Conservation (phyloP, 2,888 invertebrate genomes). For the Hermaeophaga mercurialis region DNA sequence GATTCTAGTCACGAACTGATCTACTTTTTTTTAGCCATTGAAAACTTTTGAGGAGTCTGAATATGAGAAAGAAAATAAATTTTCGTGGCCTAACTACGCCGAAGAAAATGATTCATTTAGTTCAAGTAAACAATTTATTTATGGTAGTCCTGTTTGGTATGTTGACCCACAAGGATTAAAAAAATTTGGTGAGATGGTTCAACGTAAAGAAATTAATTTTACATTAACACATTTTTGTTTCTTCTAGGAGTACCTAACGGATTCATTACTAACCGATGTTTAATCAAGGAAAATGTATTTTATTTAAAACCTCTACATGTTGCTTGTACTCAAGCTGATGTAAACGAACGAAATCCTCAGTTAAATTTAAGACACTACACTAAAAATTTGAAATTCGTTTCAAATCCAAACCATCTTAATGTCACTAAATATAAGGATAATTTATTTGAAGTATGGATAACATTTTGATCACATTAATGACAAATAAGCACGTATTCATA, state of each 20-base stretch:
- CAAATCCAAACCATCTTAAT: conserved; percentile 46
- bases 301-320: conserved; percentile 58
- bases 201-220: neutral
- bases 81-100: conserved; percentile 29
- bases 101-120: conserved; percentile 20
- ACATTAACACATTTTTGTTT: conserved; percentile 23
- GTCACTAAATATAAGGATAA: conserved; percentile 41
- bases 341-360: conserved; percentile 48
- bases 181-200: conserved; percentile 43
- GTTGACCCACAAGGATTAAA: conserved; percentile 40
- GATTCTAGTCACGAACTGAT: neutral
- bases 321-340: conserved; percentile 53
- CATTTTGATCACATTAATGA: too few relatives aligned
- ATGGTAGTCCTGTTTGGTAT: conserved; percentile 39
- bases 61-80: conserved; percentile 34
- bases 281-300: conserved; percentile 52
- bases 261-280: conserved; percentile 50
- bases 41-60: conserved; percentile 37
- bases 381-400: conserved; percentile 46
- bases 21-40: conserved; percentile 38
- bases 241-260: conserved; percentile 51
- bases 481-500: too few relatives aligned
- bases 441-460: conserved; percentile 46
- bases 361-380: conserved; percentile 53
- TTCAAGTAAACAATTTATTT: conserved; percentile 32